Percentiles rank a stretch among this genome's conserved stretches.
These are phyloP conservation scores for Syrmaticus mikado DNA, from an alignment of 2,113 vertebrate genomes.

Conservation along the genomic window DNA sequence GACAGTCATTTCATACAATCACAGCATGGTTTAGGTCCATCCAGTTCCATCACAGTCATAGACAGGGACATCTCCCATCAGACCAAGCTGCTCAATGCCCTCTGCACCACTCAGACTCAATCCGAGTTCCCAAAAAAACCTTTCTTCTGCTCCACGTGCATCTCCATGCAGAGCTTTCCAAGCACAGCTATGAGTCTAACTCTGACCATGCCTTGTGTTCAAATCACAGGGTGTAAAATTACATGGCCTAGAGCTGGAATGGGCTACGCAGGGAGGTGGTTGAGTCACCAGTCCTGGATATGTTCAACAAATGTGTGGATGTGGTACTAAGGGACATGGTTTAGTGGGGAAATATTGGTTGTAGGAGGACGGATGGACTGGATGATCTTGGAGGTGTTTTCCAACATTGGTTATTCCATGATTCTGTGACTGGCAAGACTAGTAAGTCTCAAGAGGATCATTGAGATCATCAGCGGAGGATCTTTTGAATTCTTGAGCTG, in stretches of 20 bases:
- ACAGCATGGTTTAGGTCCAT: neutral
- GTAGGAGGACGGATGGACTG: too few relatives aligned
- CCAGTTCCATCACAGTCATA: neutral
- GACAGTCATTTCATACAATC: neutral
- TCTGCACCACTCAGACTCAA: neutral
- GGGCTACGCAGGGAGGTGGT: too few relatives aligned
- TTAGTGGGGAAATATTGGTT: too few relatives aligned
- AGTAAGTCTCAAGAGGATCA: neutral
- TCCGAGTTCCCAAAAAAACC: neutral
- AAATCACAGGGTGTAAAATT: neutral
- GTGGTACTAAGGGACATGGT: too few relatives aligned
- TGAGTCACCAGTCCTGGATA: too few relatives aligned
- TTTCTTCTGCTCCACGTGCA: neutral
- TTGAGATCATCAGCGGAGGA: neutral
- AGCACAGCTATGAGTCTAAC: neutral
- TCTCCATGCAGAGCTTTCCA: neutral
- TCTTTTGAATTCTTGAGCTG: neutral
- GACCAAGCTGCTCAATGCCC: neutral
- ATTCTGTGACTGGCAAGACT: neutral
- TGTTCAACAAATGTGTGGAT: too few relatives aligned
- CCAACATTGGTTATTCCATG: too few relatives aligned
- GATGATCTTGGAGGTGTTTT: too few relatives aligned
- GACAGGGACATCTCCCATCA: neutral
- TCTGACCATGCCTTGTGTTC: neutral
- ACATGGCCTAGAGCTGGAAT: too few relatives aligned